Evolutionary conservation across 2,113 vertebrate species (phyloP), one percentile per base, ranked within the genome.

Genomic region (Anseranas semipalmata): DNA sequence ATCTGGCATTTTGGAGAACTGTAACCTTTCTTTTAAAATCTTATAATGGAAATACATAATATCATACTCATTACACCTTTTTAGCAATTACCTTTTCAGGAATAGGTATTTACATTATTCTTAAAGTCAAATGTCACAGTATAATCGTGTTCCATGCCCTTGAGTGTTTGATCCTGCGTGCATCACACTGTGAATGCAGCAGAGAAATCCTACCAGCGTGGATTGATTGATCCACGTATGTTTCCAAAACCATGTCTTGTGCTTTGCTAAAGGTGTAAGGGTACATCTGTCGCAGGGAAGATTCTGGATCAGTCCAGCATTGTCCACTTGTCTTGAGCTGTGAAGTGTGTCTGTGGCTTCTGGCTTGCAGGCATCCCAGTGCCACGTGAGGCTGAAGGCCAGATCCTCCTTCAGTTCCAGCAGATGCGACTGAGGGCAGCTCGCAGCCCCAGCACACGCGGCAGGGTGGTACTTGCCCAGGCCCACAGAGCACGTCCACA

Each of bases 21-120:
- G 2, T 86, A 93, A 91, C 79, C 76, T 80, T 95, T 79, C 63
- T 66, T 96, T 93, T 85, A 92, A 95, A 95, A 66, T 79, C 43
- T 50, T 87, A 11, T 22, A 68, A 55, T 60, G 77, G 72, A 96
- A 93, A 90, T 93, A 43, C 74, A 46, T 92, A 92, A 70, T 89
- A 73, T n/a, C 62, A 18, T 62, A 12, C 45, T 91, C 66, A 66
- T 93, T 93, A 68, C 33, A 52, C 56, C 53, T 53, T 95, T 90
- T 81, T 45, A 87, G 48, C 84, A 73, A 82, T 95, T 89, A 89
- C 75, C 33, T 65, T 76, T 84, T 78, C 58, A 88, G 39, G 65
- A 95, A n/a, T 39, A 15, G 35, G 62, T 88, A 94, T 94, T 96
- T 96, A 82, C 63, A 67, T 41, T 77, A 60, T 82, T 76, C 85